These are phyloP conservation scores for Lagothrix lagotricha DNA, from an alignment of 2,797 vertebrate species.

Conservation along the genomic window DNA sequence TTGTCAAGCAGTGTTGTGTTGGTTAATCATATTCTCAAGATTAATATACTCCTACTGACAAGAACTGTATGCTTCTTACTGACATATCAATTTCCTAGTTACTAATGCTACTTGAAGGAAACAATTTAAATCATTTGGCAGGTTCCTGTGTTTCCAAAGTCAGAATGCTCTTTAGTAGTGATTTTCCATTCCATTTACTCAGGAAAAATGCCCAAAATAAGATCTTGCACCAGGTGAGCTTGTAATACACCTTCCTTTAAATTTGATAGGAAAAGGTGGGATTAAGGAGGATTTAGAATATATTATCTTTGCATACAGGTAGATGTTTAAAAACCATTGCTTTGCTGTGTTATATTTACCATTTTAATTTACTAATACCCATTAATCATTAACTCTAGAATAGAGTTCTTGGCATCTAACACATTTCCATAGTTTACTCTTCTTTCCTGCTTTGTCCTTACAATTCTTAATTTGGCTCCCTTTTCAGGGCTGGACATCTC, in stretches of 20 bases:
- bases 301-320: background rate
- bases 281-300: constrained; percentile 25
- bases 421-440: background rate
- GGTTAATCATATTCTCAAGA: constrained; percentile 56
- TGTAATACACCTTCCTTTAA: constrained; percentile 26
- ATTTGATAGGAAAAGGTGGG: constrained; percentile 14
- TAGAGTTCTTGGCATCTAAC: background rate
- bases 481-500: background rate
- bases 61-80: constrained; percentile 45
- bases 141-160: constrained; percentile 46
- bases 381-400: constrained; percentile 21
- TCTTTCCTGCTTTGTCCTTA: background rate
- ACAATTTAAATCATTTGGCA: constrained; percentile 70
- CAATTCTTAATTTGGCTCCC: background rate
- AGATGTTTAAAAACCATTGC: constrained; percentile 9
- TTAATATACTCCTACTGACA: constrained; percentile 55
- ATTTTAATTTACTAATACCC: constrained; percentile 41
- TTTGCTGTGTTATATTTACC: constrained; percentile 6
- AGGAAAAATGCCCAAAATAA: constrained; percentile 46
- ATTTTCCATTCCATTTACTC: constrained; percentile 50
- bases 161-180: constrained; percentile 30
- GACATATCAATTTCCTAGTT: constrained; percentile 64
- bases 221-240: background rate
- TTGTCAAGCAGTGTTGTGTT: constrained; percentile 56
- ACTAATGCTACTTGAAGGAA: constrained; percentile 66